Evolutionary conservation across 2,113 vertebrate species (phyloP).

Genomic region (Donacobius atricapilla): DNA sequence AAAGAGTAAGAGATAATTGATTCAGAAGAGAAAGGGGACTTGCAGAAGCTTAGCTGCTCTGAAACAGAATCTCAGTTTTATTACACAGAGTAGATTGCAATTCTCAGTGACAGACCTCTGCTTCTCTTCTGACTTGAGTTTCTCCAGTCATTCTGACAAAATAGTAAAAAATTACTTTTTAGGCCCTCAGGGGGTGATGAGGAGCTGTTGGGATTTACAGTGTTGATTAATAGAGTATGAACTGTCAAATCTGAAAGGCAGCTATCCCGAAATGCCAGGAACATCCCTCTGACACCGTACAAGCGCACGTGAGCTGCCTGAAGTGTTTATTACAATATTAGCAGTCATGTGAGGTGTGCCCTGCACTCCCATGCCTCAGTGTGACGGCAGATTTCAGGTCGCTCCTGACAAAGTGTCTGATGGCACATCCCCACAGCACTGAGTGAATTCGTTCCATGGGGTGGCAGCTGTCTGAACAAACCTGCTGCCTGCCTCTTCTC

Average conservation of each 20-base stretch:
- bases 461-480: neutral
- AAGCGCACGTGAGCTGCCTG: neutral
- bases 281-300: neutral
- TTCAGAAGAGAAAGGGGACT: neutral
- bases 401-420: neutral
- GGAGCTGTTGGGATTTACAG: neutral
- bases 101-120: neutral
- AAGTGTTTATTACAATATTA: neutral
- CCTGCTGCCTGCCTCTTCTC: neutral
- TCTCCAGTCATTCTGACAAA: constrained; percentile 8
- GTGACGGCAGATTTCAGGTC: neutral
- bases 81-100: neutral
- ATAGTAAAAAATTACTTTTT: neutral
- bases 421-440: neutral
- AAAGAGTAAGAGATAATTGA: neutral
- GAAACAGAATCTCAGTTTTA: neutral
- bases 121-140: neutral
- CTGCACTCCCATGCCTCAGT: neutral
- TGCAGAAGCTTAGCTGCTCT: neutral
- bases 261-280: neutral
- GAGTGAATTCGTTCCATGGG: rapidly evolving
- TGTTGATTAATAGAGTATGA: constrained; percentile 16
- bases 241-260: constrained; percentile 1
- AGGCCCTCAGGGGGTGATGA: neutral
- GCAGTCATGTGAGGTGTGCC: neutral